Evolutionary conservation across 2,888 invertebrate genomes (phyloP).

Genomic region (Dinocampus coccinellae): DNA sequence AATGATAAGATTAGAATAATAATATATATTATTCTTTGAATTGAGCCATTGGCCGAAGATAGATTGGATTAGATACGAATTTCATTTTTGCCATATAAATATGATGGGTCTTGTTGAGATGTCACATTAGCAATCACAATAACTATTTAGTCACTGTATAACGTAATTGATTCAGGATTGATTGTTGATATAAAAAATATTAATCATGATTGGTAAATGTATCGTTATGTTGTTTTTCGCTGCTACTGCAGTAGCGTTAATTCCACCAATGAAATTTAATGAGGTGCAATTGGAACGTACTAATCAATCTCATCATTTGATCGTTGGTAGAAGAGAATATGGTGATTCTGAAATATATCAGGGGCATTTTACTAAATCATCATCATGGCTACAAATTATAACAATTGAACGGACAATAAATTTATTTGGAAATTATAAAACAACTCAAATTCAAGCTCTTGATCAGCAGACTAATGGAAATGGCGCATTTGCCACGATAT

Average conservation of each 20-base stretch:
- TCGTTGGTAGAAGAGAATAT: conserved; percentile 37
- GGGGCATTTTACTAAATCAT: conserved; percentile 50
- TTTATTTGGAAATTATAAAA: conserved; percentile 45
- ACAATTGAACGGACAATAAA: conserved; percentile 50
- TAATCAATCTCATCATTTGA: conserved; percentile 38
- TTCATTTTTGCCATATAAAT: background rate
- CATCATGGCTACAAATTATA: conserved; percentile 49
- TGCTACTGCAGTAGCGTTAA: conserved; percentile 10
- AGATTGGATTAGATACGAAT: background rate
- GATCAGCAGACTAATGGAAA: conserved; percentile 66
- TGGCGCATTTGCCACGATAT: conserved; percentile 65
- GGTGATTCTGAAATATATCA: conserved; percentile 37
- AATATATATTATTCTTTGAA: too few species aligned
- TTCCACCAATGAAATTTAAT: background rate
- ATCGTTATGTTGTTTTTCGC: conserved; percentile 15
- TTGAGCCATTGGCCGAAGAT: background rate
- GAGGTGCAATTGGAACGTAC: background rate
- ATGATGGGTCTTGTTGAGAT: conserved; percentile 40
- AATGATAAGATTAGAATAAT: too few species aligned
- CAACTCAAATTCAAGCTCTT: conserved; percentile 61
- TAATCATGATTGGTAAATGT: conserved; percentile 26
- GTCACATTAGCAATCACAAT: conserved; percentile 20
- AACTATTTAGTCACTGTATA: background rate
- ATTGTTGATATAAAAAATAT: background rate
- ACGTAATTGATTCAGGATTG: background rate